Conservation (phyloP, 2,113 vertebrate genomes). For the Chrysochloris asiatica region DNA sequence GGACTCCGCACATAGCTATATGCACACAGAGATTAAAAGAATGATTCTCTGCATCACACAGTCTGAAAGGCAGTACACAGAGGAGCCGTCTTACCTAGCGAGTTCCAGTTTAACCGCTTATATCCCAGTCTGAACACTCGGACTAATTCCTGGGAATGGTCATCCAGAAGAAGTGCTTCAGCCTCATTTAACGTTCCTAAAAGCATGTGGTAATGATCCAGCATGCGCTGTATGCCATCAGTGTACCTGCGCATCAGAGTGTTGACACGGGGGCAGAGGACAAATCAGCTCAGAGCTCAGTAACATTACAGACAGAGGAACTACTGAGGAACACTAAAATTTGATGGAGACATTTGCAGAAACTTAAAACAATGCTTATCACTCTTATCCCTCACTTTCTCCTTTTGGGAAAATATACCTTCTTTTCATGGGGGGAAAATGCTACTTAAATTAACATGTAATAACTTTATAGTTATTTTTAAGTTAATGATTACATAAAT, state of each 20-base stretch:
- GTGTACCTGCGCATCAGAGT: constrained; percentile 83
- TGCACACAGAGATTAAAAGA: too few species aligned
- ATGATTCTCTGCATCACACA: too few species aligned
- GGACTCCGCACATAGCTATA: too few species aligned
- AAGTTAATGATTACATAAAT: background rate
- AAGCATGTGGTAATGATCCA: constrained; percentile 86
- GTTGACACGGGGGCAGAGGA: too few species aligned
- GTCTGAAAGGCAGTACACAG: background rate
- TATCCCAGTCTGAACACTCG: constrained; percentile 86
- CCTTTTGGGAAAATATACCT: background rate
- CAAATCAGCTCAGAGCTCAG: rapidly evolving
- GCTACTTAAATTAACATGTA: background rate
- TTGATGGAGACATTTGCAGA: rapidly evolving
- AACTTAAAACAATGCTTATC: background rate
- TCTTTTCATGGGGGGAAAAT: background rate
- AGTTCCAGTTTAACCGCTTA: constrained; percentile 92
- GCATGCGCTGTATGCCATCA: constrained; percentile 82
- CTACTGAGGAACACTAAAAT: too few species aligned
- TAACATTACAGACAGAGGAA: background rate
- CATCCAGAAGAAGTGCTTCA: constrained; percentile 86
- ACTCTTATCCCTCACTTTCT: background rate
- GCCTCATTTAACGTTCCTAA: constrained; percentile 86
- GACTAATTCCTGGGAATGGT: constrained; percentile 85
- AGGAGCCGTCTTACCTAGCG: constrained; percentile 84
- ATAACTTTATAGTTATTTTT: background rate